Evolutionary conservation across 23 tunicate genomes (phyloP).

Genomic region (Trididemnum nubilum): DNA sequence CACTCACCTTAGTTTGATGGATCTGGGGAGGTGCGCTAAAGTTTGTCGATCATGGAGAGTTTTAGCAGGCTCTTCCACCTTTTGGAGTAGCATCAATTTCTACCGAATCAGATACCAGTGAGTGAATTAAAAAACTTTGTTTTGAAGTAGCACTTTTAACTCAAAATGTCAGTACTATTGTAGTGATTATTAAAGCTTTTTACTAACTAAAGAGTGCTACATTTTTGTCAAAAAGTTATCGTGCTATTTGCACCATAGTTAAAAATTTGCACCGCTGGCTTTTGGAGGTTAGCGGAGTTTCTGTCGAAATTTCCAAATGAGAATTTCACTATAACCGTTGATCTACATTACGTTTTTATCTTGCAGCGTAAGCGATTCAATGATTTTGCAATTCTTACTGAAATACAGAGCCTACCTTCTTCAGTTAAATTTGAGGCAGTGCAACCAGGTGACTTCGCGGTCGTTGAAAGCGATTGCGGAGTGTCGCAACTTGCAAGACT

Average conservation of each 20-base stretch:
- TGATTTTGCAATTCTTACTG: slow-evolving; percentile 55
- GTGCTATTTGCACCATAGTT: too few species aligned
- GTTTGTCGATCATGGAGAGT: slow-evolving; percentile 93
- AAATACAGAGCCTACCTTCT: slow-evolving; percentile 87
- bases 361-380: slow-evolving; percentile 53
- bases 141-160: too few species aligned
- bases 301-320: too few species aligned
- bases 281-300: too few species aligned
- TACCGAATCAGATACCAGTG: slow-evolving; percentile 45
- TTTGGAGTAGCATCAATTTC: slow-evolving; percentile 88
- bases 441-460: slow-evolving; percentile 48
- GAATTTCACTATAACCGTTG: too few species aligned
- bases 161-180: too few species aligned
- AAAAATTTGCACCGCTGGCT: too few species aligned
- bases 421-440: slow-evolving; percentile 78
- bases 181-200: too few species aligned
- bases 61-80: slow-evolving; percentile 64
- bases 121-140: too few species aligned
- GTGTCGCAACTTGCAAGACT: slow-evolving; percentile 90
- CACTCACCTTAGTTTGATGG: slow-evolving; percentile 71
- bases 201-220: too few species aligned
- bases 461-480: slow-evolving; percentile 68
- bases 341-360: too few species aligned
- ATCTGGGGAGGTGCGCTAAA: slow-evolving; percentile 65
- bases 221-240: too few species aligned